A percentile compares a stretch with the other conserved stretches of the same genome.
Evolutionary conservation across 2,888 invertebrate genomes (phyloP).

Genomic region (Zonitis immaculata): DNA sequence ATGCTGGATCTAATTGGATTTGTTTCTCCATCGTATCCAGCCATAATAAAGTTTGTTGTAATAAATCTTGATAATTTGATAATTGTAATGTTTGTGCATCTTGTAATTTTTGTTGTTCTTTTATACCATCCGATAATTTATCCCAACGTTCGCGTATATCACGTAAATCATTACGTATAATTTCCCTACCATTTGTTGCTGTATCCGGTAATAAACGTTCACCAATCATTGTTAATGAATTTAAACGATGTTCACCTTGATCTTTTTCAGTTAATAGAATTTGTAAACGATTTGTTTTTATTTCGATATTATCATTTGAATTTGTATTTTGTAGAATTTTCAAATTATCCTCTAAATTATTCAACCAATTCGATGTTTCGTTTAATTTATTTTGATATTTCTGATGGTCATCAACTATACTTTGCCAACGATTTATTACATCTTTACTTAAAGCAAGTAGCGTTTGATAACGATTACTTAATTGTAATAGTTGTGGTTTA

Average conservation of each 20-base stretch:
- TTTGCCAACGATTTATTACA: slow-evolving; percentile 78
- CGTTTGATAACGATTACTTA: slow-evolving; percentile 81
- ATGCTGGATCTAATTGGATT: slow-evolving; percentile 65
- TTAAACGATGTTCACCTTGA: slow-evolving; percentile 75
- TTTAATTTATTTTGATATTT: slow-evolving; percentile 70
- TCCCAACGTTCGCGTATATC: slow-evolving; percentile 84
- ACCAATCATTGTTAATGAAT: slow-evolving; percentile 68
- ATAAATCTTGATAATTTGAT: slow-evolving; percentile 79
- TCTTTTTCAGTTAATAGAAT: slow-evolving; percentile 74
- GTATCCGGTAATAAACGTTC: slow-evolving; percentile 92
- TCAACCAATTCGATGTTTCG: slow-evolving; percentile 73
- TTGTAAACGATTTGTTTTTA: slow-evolving; percentile 65
- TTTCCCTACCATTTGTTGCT: slow-evolving; percentile 85
- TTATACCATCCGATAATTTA: slow-evolving; percentile 74
- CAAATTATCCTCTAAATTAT: slow-evolving; percentile 69
- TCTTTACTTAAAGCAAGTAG: slow-evolving; percentile 79
- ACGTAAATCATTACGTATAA: slow-evolving; percentile 78
- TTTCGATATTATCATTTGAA: slow-evolving; percentile 56
- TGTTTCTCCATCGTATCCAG: slow-evolving; percentile 78
- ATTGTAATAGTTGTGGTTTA: slow-evolving; percentile 81
- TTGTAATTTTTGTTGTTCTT: slow-evolving; percentile 78
- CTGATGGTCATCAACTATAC: slow-evolving; percentile 76
- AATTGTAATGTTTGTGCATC: slow-evolving; percentile 79
- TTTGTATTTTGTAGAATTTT: slow-evolving; percentile 61
- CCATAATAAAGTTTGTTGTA: slow-evolving; percentile 81